These are phyloP conservation scores for Erpornis zantholeuca DNA, from an alignment of 2,113 vertebrate genomes.

Conservation along the genomic window DNA sequence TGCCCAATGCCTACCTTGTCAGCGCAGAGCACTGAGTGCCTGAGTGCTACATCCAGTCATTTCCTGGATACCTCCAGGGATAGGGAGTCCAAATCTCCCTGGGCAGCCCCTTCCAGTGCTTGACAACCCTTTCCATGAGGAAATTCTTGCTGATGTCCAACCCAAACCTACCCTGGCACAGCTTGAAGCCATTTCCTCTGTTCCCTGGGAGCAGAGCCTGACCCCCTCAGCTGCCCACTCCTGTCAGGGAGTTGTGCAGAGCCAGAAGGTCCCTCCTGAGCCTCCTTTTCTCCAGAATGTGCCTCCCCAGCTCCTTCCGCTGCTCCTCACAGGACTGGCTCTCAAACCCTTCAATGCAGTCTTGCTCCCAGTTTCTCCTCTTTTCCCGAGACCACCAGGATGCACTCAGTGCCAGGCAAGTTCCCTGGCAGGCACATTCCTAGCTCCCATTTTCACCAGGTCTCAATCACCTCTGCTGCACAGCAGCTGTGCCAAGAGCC, in stretches of 20 bases:
- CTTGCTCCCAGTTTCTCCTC: not conserved
- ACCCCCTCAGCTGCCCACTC: rapidly evolving
- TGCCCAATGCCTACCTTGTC: rapidly evolving
- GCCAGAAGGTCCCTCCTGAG: not conserved
- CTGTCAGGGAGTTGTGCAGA: not conserved
- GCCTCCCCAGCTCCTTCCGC: not conserved
- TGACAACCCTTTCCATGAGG: not conserved
- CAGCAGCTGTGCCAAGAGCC: not conserved
- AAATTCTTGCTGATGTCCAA: not conserved
- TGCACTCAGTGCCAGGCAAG: not conserved
- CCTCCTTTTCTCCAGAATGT: not conserved
- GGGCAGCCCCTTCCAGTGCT: not conserved
- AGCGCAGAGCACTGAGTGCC: not conserved
- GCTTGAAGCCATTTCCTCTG: not conserved
- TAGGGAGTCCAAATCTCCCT: not conserved
- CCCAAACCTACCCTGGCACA: not conserved
- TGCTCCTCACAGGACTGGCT: rapidly evolving
- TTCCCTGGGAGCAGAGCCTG: not conserved
- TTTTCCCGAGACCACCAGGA: not conserved
- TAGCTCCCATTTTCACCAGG: not conserved
- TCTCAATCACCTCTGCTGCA: not conserved
- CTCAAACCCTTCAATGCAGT: not conserved
- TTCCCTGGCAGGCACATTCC: not conserved
- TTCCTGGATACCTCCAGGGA: not conserved
- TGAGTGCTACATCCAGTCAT: not conserved